These are phyloP conservation scores for Lithobius niger DNA, from an alignment of 1,140 invertebrate species.

Conservation along the genomic window DNA sequence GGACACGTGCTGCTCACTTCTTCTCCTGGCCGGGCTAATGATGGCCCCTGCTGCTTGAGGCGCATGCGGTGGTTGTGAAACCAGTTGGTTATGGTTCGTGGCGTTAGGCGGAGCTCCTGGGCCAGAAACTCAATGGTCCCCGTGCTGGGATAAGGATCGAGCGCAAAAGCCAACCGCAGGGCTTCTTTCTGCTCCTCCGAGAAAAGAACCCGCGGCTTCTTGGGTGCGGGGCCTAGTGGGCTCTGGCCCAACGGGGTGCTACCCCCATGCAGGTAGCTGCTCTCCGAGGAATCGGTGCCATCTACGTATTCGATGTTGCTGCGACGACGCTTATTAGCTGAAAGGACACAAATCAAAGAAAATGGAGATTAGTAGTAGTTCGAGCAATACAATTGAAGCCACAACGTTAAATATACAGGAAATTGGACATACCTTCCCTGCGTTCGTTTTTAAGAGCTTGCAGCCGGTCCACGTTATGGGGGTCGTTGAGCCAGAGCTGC, in stretches of 20 bases:
- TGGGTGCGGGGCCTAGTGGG: constrained; percentile 46
- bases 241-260: constrained; percentile 42
- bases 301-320: constrained; percentile 68
- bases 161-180: constrained; percentile 74
- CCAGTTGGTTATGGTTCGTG: constrained; percentile 96
- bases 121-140: constrained; percentile 90
- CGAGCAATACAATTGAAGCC: too few species aligned
- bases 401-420: too few species aligned
- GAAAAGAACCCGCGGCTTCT: constrained; percentile 87
- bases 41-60: constrained; percentile 71
- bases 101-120: constrained; percentile 75
- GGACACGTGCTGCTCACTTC: neutral
- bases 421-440: constrained; percentile 48
- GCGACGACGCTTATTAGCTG: constrained; percentile 62
- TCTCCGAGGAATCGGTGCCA: constrained; percentile 74
- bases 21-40: neutral
- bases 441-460: constrained; percentile 74
- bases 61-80: constrained; percentile 99
- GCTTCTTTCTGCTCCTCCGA: constrained; percentile 98
- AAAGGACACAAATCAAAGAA: constrained; percentile 7
- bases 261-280: constrained; percentile 54
- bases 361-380: too few species aligned
- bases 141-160: constrained; percentile 93
- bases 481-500: constrained; percentile 92
- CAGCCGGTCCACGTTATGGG: constrained; percentile 78